A percentile compares a stretch with the other conserved stretches of the same genome.
phyloP scores from a whole-genome alignment of 2,888 invertebrate genomes.

The Sisyra nigra region DNA sequence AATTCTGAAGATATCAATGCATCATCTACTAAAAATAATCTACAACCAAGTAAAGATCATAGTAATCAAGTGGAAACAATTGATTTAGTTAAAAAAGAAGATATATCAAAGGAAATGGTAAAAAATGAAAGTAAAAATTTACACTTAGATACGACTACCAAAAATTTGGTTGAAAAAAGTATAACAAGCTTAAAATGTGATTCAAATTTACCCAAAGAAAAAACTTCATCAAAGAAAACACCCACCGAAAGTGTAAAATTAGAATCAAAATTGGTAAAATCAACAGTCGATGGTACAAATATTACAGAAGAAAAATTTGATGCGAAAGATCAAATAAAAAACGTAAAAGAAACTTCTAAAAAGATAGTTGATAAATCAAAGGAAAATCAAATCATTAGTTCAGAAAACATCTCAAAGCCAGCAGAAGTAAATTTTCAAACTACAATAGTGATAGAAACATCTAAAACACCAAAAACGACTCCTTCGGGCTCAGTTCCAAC shows the following conservation, averaged over 20 bases:
- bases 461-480: slow-evolving; percentile 5
- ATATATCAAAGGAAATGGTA: neutral
- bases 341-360: neutral
- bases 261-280: slow-evolving; percentile 5
- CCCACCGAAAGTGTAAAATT: slow-evolving; percentile 5
- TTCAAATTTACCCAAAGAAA: neutral
- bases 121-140: neutral
- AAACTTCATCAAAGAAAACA: neutral
- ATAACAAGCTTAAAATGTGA: neutral
- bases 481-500: too few species aligned
- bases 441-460: slow-evolving; percentile 4
- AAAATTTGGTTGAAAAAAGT: neutral
- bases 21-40: too few species aligned
- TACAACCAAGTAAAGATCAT: too few species aligned
- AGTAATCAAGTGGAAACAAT: neutral
- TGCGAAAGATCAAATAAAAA: neutral
- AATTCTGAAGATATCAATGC: too few species aligned
- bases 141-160: neutral
- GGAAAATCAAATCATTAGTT: too few species aligned
- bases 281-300: slow-evolving; percentile 17
- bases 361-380: too few species aligned
- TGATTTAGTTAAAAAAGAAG: neutral
- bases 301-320: slow-evolving; percentile 1
- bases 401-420: neutral
- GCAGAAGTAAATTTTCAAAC: neutral